These are phyloP conservation scores for Diaprepes abbreviatus DNA, from an alignment of 2,888 invertebrate species.

Conservation along the genomic window DNA sequence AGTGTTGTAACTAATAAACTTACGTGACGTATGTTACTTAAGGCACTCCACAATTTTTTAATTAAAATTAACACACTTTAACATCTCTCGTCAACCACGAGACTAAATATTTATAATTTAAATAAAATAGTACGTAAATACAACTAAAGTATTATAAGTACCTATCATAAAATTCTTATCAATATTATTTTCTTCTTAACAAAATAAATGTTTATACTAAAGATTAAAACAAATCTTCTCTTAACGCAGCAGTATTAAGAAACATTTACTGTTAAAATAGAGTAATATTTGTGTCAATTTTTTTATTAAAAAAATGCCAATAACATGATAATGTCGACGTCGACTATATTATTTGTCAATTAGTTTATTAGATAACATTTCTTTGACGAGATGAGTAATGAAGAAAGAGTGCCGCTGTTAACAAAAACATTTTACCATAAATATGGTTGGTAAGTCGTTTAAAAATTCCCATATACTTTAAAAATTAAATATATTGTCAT, in stretches of 20 bases:
- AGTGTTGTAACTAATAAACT: too few relatives aligned
- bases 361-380: not conserved
- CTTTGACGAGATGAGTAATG: constrained; percentile 10
- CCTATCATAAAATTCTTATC: not conserved
- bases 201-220: not conserved
- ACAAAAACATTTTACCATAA: constrained; percentile 29
- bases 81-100: not conserved
- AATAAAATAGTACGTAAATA: too few relatives aligned
- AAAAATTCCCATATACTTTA: too few relatives aligned
- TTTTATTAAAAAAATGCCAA: constrained; percentile 5
- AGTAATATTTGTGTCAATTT: too few relatives aligned
- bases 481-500: too few relatives aligned
- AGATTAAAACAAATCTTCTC: constrained; percentile 10
- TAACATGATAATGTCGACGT: not conserved
- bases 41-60: too few relatives aligned
- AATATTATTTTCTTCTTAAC: constrained; percentile 5
- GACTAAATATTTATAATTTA: not conserved
- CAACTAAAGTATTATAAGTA: too few relatives aligned
- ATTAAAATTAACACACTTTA: too few relatives aligned
- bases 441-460: constrained; percentile 28
- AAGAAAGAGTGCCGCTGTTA: constrained; percentile 29
- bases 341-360: not conserved
- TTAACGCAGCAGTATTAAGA: too few relatives aligned
- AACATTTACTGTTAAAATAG: too few relatives aligned
- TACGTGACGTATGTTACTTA: too few relatives aligned